Conservation (phyloP, 1,140 invertebrate species). For the Hydropsyche tenuis region DNA sequence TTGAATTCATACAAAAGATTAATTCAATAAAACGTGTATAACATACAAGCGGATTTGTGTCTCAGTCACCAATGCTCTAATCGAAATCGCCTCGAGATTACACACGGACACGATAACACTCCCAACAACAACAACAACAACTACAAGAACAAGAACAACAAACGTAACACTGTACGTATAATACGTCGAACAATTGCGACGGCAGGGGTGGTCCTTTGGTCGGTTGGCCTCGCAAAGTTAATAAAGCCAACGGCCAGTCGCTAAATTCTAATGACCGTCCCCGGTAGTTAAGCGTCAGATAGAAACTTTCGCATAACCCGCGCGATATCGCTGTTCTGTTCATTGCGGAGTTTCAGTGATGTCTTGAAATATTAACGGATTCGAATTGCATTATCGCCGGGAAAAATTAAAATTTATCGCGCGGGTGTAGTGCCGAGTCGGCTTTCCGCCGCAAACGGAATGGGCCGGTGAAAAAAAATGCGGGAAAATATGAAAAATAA, state of each 20-base stretch:
- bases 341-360: not conserved
- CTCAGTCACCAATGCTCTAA: no score
- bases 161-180: no score
- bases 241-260: not conserved
- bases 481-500: not conserved
- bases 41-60: no score
- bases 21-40: no score
- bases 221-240: constrained; percentile 17
- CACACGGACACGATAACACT: no score
- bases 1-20: no score
- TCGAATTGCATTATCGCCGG: constrained; percentile 2
- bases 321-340: no score
- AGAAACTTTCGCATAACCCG: not conserved
- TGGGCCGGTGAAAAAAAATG: constrained; percentile 10
- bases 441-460: not conserved
- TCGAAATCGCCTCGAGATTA: no score
- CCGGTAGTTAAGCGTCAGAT: constrained; percentile 1
- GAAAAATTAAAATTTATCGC: constrained; percentile 15
- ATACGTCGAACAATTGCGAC: not conserved
- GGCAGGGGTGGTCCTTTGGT: not conserved
- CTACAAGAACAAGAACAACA: no score
- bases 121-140: no score
- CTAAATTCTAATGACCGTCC: constrained; percentile 24
- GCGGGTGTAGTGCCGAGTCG: not conserved
- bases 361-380: not conserved